Evolutionary conservation across 2,888 invertebrate genomes (phyloP).

Genomic region (Ceramica pisi): DNA sequence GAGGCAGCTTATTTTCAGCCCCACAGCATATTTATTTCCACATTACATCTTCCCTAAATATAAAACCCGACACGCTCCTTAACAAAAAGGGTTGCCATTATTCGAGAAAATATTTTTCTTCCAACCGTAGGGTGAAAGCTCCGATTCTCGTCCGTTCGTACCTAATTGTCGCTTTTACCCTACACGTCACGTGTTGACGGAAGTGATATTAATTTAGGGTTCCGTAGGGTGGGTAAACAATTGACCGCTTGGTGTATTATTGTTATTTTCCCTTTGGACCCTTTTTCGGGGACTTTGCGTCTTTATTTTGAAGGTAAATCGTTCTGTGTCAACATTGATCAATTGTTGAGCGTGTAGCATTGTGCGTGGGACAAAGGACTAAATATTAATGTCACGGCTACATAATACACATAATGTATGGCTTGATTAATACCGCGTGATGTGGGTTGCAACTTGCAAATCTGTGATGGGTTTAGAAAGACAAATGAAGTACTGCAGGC

Average conservation of each 20-base stretch:
- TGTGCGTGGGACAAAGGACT: slow-evolving; percentile 59
- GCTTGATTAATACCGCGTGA: slow-evolving; percentile 53
- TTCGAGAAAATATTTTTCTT: slow-evolving; percentile 68
- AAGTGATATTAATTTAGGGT: slow-evolving; percentile 86
- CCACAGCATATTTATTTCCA: slow-evolving; percentile 51
- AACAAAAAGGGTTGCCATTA: slow-evolving; percentile 62
- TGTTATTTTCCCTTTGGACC: slow-evolving; percentile 66
- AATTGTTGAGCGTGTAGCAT: slow-evolving; percentile 55
- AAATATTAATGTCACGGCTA: slow-evolving; percentile 51
- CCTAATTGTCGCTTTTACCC: slow-evolving; percentile 70
- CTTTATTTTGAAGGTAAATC: slow-evolving; percentile 69
- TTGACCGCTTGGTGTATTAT: slow-evolving; percentile 78
- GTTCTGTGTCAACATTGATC: slow-evolving; percentile 65
- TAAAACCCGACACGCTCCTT: slow-evolving; percentile 49
- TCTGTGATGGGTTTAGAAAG: slow-evolving; percentile 30
- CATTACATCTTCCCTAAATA: slow-evolving; percentile 53
- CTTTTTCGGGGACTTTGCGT: slow-evolving; percentile 61
- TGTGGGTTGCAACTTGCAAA: slow-evolving; percentile 26
- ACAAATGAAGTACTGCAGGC: slow-evolving; percentile 7
- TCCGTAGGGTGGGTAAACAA: slow-evolving; percentile 81
- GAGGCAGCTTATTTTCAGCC: slow-evolving; percentile 10
- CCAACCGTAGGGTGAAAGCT: slow-evolving; percentile 51
- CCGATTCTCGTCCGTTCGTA: slow-evolving; percentile 57
- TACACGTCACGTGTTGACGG: slow-evolving; percentile 84
- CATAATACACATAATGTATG: slow-evolving; percentile 40